Evolutionary conservation across 2,888 invertebrate species (phyloP).

Genomic region (Amphipyra tragopoginis): DNA sequence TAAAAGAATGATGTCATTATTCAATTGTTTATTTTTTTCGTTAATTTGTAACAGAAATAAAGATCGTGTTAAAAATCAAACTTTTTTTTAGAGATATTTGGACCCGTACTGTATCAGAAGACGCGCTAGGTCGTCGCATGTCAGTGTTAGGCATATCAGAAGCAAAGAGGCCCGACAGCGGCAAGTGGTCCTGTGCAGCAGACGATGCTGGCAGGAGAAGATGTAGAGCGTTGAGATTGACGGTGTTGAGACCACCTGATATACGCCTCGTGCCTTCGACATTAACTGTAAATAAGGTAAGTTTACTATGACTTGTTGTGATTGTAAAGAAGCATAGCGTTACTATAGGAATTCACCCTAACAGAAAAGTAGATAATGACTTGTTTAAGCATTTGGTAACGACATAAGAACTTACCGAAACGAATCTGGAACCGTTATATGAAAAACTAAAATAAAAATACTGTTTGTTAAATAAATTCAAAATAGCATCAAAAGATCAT

Average conservation of each 20-base stretch:
- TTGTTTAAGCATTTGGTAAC: too few species aligned
- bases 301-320: background rate
- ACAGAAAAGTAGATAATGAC: too few species aligned
- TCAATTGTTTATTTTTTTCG: too few species aligned
- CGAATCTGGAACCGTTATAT: too few species aligned
- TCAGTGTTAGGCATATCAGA: constrained; percentile 93
- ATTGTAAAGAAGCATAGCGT: too few species aligned
- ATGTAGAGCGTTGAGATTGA: constrained; percentile 91
- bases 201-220: constrained; percentile 92
- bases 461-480: too few species aligned
- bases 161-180: constrained; percentile 92
- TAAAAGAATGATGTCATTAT: too few species aligned
- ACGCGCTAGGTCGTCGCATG: constrained; percentile 87
- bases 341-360: too few species aligned
- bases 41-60: too few species aligned
- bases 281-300: constrained; percentile 92
- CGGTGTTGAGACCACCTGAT: constrained; percentile 91
- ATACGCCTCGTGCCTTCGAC: constrained; percentile 93
- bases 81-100: constrained; percentile 90
- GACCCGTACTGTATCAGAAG: constrained; percentile 90
- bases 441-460: too few species aligned
- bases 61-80: background rate
- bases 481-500: too few species aligned
- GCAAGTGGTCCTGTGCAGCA: constrained; percentile 95
- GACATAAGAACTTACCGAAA: too few species aligned